phyloP scores from a whole-genome alignment of 2,113 vertebrate species.

The Psilopogon haemacephalus region DNA sequence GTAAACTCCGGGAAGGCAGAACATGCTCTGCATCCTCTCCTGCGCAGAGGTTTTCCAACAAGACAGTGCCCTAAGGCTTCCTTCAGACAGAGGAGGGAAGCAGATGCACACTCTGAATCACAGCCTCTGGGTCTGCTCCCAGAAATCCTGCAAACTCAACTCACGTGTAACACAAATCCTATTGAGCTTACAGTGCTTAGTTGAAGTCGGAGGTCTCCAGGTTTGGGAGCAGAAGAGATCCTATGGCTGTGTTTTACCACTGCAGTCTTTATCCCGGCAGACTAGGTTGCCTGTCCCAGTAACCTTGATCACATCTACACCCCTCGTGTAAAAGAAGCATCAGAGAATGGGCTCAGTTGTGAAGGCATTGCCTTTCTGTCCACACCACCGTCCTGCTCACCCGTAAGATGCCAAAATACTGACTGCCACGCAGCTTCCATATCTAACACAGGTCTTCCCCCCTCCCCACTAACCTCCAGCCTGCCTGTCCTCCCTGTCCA shows the following conservation, averaged over 20 bases:
- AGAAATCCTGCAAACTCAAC: not conserved
- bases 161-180: not conserved
- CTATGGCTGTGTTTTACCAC: not conserved
- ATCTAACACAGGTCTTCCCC: not conserved
- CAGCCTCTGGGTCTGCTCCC: not conserved
- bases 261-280: not conserved
- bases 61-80: not conserved
- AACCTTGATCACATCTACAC: not conserved
- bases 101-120: not conserved
- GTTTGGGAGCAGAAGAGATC: not conserved
- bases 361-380: not conserved
- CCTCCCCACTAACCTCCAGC: not conserved
- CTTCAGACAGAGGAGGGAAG: not conserved
- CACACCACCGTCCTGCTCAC: not conserved
- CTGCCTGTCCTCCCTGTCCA: not conserved
- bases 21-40: not conserved
- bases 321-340: fast-evolving
- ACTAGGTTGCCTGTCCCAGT: not conserved
- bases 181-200: not conserved
- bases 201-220: not conserved
- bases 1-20: not conserved
- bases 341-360: not conserved
- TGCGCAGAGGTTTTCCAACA: not conserved
- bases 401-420: not conserved
- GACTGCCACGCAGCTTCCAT: not conserved